Conservation (phyloP, 2,797 vertebrate genomes). For the Acipenser transmontanus region DNA sequence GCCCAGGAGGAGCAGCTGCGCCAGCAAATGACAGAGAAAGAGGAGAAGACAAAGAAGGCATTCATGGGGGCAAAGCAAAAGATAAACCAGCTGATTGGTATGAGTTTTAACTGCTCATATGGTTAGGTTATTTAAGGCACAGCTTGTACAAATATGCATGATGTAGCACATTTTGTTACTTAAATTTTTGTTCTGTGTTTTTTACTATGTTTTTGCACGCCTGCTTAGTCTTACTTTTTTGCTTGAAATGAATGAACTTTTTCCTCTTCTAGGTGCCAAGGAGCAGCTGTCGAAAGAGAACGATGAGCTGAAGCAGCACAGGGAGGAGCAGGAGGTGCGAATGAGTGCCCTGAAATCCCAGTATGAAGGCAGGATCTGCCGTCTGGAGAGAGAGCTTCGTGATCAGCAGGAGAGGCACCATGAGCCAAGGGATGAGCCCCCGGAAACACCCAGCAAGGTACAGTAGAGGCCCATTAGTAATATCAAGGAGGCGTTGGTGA, state of each 20-base stretch:
- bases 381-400: slow-evolving; percentile 83
- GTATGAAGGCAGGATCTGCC: slow-evolving; percentile 87
- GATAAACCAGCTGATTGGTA: slow-evolving; percentile 77
- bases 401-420: slow-evolving; percentile 89
- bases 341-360: slow-evolving; percentile 90
- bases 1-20: slow-evolving; percentile 78
- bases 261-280: slow-evolving; percentile 59
- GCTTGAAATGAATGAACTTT: too few relatives aligned
- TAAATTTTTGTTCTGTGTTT: too few relatives aligned
- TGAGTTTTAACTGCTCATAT: slow-evolving; percentile 5
- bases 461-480: slow-evolving; percentile 28
- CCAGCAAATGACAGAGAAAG: slow-evolving; percentile 86
- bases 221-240: too few relatives aligned
- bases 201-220: too few relatives aligned
- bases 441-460: slow-evolving; percentile 81
- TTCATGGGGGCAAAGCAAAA: slow-evolving; percentile 84
- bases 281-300: slow-evolving; percentile 83
- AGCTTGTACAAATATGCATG: too few relatives aligned
- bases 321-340: slow-evolving; percentile 88
- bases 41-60: slow-evolving; percentile 89
- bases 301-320: slow-evolving; percentile 86
- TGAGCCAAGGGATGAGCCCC: slow-evolving; percentile 82
- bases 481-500: slow-evolving; percentile 24
- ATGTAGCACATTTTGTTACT: too few relatives aligned
- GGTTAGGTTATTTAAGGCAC: too few relatives aligned